phyloP scores from a whole-genome alignment of 2,797 vertebrate species.

The Diplodus puntazzo region DNA sequence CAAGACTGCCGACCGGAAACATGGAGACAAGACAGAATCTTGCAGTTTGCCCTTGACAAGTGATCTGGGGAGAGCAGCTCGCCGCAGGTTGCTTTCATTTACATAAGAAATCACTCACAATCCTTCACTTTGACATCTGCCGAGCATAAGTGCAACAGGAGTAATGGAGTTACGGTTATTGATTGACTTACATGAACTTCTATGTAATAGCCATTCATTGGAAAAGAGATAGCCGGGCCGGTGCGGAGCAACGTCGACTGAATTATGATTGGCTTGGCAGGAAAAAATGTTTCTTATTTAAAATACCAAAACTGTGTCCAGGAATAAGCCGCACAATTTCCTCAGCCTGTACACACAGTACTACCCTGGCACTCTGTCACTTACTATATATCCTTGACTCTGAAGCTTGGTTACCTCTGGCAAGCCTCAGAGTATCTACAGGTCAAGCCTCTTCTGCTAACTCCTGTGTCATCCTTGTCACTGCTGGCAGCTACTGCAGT shows the following conservation, averaged over 20 bases:
- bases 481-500: conserved; percentile 43
- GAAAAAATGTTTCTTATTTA: conserved; percentile 63
- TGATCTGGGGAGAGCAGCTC: conserved; percentile 58
- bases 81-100: conserved; percentile 81
- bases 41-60: conserved; percentile 80
- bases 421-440: conserved; percentile 41
- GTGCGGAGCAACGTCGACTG: conserved; percentile 44
- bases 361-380: conserved; percentile 28
- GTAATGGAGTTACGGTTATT: conserved; percentile 85
- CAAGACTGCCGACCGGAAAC: conserved; percentile 66
- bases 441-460: conserved; percentile 53
- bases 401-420: conserved; percentile 44
- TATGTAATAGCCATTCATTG: conserved; percentile 75
- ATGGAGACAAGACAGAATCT: conserved; percentile 61
- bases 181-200: conserved; percentile 81
- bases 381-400: conserved; percentile 19
- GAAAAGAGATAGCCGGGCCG: conserved; percentile 65
- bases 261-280: conserved; percentile 65
- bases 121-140: conserved; percentile 83
- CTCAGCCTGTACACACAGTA: conserved; percentile 15
- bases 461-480: conserved; percentile 56
- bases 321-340: conserved; percentile 38
- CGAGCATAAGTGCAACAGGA: conserved; percentile 79
- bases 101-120: conserved; percentile 84
- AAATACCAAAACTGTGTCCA: conserved; percentile 39